Evolutionary conservation across 2,113 vertebrate genomes (phyloP).

Genomic region (Corythoichthys intestinalis): DNA sequence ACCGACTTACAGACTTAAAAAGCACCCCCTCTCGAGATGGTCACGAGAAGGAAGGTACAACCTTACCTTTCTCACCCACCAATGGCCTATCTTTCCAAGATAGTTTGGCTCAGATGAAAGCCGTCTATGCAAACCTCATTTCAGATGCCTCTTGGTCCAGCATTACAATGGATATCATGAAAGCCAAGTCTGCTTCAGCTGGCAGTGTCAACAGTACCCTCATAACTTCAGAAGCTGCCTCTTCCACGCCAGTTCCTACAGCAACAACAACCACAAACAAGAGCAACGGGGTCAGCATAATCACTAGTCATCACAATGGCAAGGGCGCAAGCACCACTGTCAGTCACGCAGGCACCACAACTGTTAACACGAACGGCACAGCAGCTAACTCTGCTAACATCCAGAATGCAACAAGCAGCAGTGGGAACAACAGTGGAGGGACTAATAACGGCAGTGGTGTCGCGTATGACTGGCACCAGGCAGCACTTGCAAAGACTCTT

Average conservation of each 20-base stretch:
- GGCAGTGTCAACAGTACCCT: constrained; percentile 57
- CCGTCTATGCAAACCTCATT: constrained; percentile 98
- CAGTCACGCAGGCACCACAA: constrained; percentile 63
- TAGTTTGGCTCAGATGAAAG: constrained; percentile 98
- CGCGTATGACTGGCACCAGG: constrained; percentile 99
- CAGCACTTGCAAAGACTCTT: constrained; percentile 94
- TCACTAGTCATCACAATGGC: constrained; percentile 70
- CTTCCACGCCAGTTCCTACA: constrained; percentile 53
- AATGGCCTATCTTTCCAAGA: constrained; percentile 88
- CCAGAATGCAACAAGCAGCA: constrained; percentile 71
- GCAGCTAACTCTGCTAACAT: constrained; percentile 60
- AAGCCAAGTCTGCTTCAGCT: constrained; percentile 74
- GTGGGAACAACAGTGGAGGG: constrained; percentile 61
- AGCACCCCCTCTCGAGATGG: constrained; percentile 87
- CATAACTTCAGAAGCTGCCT: constrained; percentile 49
- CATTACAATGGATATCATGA: constrained; percentile 93
- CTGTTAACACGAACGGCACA: constrained; percentile 64
- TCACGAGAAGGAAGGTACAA: constrained; percentile 82
- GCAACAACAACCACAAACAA: constrained; percentile 55
- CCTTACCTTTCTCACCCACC: constrained; percentile 64
- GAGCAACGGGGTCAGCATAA: constrained; percentile 61
- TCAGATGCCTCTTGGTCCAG: constrained; percentile 97
- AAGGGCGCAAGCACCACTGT: constrained; percentile 72
- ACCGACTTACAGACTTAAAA: constrained; percentile 89
- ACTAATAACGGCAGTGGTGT: constrained; percentile 76